Evolutionary conservation across 2,113 vertebrate species (phyloP).

Genomic region (Sapajus apella): DNA sequence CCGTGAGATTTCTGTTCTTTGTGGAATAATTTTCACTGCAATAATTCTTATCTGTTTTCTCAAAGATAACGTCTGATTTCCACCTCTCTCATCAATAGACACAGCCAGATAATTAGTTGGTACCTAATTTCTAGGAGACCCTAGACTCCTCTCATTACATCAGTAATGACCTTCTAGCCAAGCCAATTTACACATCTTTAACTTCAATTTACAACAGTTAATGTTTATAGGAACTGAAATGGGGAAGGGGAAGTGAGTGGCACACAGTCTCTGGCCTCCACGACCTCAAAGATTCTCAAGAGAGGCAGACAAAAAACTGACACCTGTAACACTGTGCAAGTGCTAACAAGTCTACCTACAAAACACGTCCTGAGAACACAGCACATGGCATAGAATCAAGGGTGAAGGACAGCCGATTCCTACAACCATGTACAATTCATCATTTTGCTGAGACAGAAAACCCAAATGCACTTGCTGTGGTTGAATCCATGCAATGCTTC

Average conservation of each 20-base stretch:
- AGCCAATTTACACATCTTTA: not conserved
- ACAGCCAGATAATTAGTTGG: not conserved
- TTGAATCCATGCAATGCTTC: not conserved
- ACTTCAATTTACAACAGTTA: not conserved
- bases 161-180: not conserved
- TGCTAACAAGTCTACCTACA: accelerated
- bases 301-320: not conserved
- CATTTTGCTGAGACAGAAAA: not conserved
- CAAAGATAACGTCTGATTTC: conserved; percentile 57
- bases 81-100: not conserved
- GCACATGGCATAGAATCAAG: accelerated
- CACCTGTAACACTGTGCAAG: accelerated
- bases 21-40: conserved; percentile 43
- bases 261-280: not conserved
- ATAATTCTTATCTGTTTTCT: conserved; percentile 64
- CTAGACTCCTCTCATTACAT: not conserved
- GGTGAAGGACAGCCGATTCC: accelerated
- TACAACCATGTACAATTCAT: not conserved
- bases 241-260: not conserved
- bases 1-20: conserved; percentile 40
- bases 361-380: accelerated
- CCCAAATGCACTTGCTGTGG: not conserved
- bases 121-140: not conserved
- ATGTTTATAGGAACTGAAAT: not conserved
- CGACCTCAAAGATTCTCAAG: not conserved